phyloP scores from a whole-genome alignment of 2,113 vertebrate genomes.

The Cercopithecus mona region DNA sequence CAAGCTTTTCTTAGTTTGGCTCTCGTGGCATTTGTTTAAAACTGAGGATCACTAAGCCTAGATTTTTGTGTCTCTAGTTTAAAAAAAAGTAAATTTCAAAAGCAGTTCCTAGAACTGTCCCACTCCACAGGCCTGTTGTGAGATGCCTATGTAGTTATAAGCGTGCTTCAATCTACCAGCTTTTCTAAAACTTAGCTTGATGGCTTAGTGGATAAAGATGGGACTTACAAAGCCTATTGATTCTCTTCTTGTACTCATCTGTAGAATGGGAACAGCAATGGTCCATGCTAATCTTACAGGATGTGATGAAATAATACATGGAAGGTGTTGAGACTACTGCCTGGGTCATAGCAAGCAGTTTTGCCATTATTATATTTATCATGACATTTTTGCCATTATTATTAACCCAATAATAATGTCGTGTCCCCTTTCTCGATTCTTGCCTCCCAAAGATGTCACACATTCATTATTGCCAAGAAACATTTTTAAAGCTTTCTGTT shows the following conservation, averaged over 20 bases:
- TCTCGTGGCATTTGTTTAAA: conserved; percentile 30
- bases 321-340: background rate
- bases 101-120: background rate
- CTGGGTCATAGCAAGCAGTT: too few species aligned
- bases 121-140: background rate
- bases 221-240: background rate
- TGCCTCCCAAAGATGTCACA: background rate
- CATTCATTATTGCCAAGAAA: background rate
- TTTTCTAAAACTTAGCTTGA: background rate
- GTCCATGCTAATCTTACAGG: rapidly evolving
- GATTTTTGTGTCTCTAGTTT: conserved; percentile 13
- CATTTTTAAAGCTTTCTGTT: background rate
- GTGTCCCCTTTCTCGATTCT: background rate
- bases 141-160: background rate
- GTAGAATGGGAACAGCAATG: background rate
- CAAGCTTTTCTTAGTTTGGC: background rate
- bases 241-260: background rate
- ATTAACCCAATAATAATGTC: background rate
- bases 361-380: too few species aligned
- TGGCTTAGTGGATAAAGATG: background rate
- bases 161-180: background rate
- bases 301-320: rapidly evolving
- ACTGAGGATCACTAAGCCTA: background rate
- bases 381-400: background rate
- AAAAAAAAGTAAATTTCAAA: background rate